A percentile compares a stretch with the other conserved stretches of the same genome.
phyloP scores from a whole-genome alignment of 2,888 invertebrate species.

The Rhingia campestris region DNA sequence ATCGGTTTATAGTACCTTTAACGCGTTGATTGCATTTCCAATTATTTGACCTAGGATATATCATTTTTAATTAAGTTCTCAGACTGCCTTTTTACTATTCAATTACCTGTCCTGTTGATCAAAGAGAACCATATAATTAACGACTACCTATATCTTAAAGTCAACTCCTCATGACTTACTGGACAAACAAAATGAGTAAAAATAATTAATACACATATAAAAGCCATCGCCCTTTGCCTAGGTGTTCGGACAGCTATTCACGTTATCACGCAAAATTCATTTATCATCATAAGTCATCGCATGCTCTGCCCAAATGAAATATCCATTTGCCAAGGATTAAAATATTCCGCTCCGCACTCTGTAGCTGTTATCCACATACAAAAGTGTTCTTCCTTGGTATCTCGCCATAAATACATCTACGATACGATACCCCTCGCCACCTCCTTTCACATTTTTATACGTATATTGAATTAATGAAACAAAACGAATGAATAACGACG shows the following conservation, averaged over 20 bases:
- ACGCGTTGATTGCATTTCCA: too few relatives aligned
- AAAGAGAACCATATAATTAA: slow-evolving; percentile 3
- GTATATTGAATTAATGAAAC: slow-evolving; percentile 76
- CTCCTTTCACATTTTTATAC: slow-evolving; percentile 17
- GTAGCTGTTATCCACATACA: slow-evolving; percentile 9
- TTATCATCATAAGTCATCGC: slow-evolving; percentile 83
- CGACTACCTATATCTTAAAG: background rate
- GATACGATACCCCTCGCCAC: slow-evolving; percentile 8
- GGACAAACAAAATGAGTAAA: background rate
- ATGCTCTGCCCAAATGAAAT: slow-evolving; percentile 60
- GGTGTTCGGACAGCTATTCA: slow-evolving; percentile 68
- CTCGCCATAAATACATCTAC: slow-evolving; percentile 38
- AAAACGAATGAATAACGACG: slow-evolving; percentile 73
- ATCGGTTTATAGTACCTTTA: too few relatives aligned
- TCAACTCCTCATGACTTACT: slow-evolving; percentile 2
- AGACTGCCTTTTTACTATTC: too few relatives aligned
- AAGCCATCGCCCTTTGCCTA: slow-evolving; percentile 34
- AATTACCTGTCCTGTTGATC: background rate
- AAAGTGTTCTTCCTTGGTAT: slow-evolving; percentile 15
- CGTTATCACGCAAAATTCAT: slow-evolving; percentile 79
- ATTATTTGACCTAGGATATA: too few relatives aligned
- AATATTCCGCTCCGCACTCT: slow-evolving; percentile 31
- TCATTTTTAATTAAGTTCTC: too few relatives aligned
- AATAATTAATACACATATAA: slow-evolving; percentile 28
- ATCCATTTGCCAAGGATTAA: slow-evolving; percentile 71